Conservation (phyloP, 2,113 vertebrate genomes). For the Murina feae region DNA sequence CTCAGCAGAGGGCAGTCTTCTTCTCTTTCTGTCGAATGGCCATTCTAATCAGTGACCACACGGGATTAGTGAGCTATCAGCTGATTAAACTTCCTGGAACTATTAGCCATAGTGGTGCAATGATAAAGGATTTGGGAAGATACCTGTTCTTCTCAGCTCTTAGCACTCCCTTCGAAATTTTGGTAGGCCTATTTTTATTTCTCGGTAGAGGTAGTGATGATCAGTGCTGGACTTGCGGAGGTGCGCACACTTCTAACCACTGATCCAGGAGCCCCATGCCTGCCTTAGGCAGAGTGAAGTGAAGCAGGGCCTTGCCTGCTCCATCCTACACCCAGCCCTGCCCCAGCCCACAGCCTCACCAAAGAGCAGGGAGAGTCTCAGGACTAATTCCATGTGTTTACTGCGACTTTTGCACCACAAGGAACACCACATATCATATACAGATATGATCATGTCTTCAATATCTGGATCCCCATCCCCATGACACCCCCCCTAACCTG, state of each 20-base stretch:
- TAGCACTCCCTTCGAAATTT: neutral
- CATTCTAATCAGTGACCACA: neutral
- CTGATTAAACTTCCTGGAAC: neutral
- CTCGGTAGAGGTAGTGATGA: neutral
- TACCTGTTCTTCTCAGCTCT: neutral
- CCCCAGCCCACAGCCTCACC: neutral
- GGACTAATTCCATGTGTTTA: too few species aligned
- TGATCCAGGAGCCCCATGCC: too few species aligned
- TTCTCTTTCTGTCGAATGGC: neutral
- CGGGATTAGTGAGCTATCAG: neutral
- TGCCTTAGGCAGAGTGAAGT: neutral
- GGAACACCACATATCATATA: too few species aligned
- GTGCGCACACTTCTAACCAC: fast-evolving
- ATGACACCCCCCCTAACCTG: neutral
- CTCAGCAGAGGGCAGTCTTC: neutral
- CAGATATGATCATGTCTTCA: neutral
- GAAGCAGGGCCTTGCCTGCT: too few species aligned
- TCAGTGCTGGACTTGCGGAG: neutral
- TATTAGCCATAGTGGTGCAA: neutral
- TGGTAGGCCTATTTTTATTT: neutral
- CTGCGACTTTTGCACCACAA: too few species aligned
- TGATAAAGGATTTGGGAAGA: neutral
- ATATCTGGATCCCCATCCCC: too few species aligned
- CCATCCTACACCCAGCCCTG: neutral
- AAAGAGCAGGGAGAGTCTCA: neutral